These are phyloP conservation scores for Unio delphinus DNA, from an alignment of 2,888 invertebrate species.

Conservation along the genomic window DNA sequence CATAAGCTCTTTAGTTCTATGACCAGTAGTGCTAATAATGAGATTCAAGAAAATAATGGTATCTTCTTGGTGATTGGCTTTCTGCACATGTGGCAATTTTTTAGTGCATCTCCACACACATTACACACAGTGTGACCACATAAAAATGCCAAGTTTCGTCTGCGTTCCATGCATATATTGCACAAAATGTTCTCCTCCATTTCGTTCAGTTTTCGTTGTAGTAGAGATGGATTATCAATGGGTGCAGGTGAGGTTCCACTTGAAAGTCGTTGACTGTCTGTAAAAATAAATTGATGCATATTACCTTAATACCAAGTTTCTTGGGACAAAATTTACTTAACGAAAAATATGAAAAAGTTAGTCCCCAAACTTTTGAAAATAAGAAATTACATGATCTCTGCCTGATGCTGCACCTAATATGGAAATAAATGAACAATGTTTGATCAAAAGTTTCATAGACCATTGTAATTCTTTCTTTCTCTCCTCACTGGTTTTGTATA, in stretches of 20 bases:
- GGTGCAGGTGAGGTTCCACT: neutral
- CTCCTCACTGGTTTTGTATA: too few species aligned
- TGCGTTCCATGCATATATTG: conserved; percentile 89
- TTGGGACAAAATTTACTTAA: too few species aligned
- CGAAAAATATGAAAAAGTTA: too few species aligned
- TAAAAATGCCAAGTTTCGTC: conserved; percentile 86
- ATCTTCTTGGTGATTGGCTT: conserved; percentile 84
- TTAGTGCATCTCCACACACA: conserved; percentile 84
- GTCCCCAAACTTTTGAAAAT: too few species aligned
- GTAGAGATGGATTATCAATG: conserved; percentile 16
- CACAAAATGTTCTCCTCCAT: conserved; percentile 90
- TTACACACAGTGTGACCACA: conserved; percentile 91
- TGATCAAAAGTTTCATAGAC: too few species aligned
- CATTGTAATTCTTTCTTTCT: too few species aligned
- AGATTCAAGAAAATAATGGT: conserved; percentile 72
- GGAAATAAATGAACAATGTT: too few species aligned
- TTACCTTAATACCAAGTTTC: too few species aligned
- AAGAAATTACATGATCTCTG: too few species aligned
- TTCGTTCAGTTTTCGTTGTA: conserved; percentile 80
- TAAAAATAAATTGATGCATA: neutral
- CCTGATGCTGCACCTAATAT: too few species aligned
- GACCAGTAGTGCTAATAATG: too few species aligned
- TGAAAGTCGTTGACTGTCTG: conserved; percentile 3
- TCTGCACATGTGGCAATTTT: conserved; percentile 89
- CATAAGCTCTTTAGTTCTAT: too few species aligned